Percentiles rank a stretch among this genome's conserved stretches.
These are phyloP conservation scores for Haemorhous mexicanus DNA, from an alignment of 2,113 vertebrate genomes.

Conservation along the genomic window DNA sequence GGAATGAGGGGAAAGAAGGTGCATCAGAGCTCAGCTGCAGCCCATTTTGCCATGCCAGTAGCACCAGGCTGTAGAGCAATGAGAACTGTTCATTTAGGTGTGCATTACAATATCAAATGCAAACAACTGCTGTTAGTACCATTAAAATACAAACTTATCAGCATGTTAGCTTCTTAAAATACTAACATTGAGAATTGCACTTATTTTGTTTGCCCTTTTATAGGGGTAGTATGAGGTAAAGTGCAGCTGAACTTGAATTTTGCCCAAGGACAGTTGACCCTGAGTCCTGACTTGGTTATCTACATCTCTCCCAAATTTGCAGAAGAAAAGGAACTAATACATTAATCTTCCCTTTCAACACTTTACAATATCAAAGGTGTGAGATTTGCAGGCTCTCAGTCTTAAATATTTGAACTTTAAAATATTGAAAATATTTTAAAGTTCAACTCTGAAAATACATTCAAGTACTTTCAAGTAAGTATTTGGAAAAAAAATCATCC, in stretches of 20 bases:
- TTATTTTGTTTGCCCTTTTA: neutral
- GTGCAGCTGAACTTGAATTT: neutral
- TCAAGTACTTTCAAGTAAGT: neutral
- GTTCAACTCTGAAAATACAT: neutral
- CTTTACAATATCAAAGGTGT: neutral
- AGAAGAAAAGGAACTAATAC: neutral
- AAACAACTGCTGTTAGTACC: neutral
- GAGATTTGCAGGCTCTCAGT: neutral
- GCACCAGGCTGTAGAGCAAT: neutral
- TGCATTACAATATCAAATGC: neutral
- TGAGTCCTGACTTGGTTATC: neutral
- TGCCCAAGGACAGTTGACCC: neutral
- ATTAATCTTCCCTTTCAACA: neutral
- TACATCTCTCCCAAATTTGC: neutral
- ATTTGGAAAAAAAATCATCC: neutral
- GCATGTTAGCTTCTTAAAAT: neutral
- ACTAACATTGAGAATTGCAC: rapidly evolving
- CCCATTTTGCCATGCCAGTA: neutral
- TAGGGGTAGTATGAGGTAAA: neutral
- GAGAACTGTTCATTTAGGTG: neutral
- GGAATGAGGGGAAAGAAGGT: neutral
- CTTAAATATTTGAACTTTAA: neutral
- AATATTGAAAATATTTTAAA: too few species aligned
- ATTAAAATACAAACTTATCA: neutral
- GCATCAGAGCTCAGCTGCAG: neutral